These are phyloP conservation scores for Schizothorax lantsangensis DNA, from an alignment of 2,797 vertebrate genomes.

Conservation along the genomic window DNA sequence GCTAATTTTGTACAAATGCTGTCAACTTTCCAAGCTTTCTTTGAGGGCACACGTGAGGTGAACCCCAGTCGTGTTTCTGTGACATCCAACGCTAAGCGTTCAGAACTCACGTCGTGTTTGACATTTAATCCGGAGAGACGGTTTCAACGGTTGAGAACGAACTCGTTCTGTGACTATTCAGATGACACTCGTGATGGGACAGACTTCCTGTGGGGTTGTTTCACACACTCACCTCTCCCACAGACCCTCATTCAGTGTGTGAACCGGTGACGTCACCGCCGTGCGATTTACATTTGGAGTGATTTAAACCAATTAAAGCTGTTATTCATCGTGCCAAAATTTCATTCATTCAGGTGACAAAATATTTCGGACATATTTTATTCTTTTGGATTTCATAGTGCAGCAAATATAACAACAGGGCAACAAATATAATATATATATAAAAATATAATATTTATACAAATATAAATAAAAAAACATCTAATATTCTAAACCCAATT, in stretches of 20 bases:
- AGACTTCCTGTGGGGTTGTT: slow-evolving; percentile 39
- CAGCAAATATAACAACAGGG: not conserved
- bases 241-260: slow-evolving; percentile 46
- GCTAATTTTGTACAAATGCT: not conserved
- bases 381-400: not conserved
- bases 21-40: not conserved
- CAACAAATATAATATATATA: not conserved
- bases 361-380: not conserved
- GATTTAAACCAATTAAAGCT: not conserved
- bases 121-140: not conserved
- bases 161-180: slow-evolving; percentile 8
- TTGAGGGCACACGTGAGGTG: not conserved
- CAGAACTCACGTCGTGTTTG: not conserved
- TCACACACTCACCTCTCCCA: slow-evolving; percentile 61
- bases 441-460: too few relatives aligned
- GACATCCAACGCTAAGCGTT: not conserved
- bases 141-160: not conserved
- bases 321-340: not conserved
- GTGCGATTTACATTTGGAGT: not conserved
- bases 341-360: too few relatives aligned
- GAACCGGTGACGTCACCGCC: slow-evolving; percentile 19
- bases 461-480: not conserved
- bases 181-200: slow-evolving; percentile 5
- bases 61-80: not conserved
- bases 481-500: not conserved